Evolutionary conservation across 2,113 vertebrate genomes (phyloP), one percentile per base, ranked within the genome.

Genomic region (Pachycephala philippinensis): DNA sequence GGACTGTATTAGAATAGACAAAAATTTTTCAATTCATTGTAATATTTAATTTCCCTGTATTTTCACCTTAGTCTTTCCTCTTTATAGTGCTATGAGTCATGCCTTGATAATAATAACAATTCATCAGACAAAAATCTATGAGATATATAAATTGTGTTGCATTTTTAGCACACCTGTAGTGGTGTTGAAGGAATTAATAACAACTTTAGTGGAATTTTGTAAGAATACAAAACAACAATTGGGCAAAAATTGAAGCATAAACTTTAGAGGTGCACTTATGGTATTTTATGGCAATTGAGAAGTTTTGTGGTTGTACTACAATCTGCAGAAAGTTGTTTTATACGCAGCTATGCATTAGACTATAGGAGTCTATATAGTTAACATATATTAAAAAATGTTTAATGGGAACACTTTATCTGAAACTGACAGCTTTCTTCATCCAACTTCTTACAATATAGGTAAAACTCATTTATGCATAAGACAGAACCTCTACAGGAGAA

Each of bases 301-400:
- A 39, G 33, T 66, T 87, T 77, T 71, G 5, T 31, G 18, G 4
- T 37, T 37, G 9, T 37, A 11, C 22, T 68, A 13, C 28, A 53
- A n/a, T 53, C 27, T 17, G 14, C 6, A 76, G 24, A 85, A 91
- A 33, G 24, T 47, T 6, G 3, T 44, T 91, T 72, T 64, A 20
- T 39, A 52, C 0, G 0, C 10, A 35, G 28, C 12, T 61, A 14
- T 1, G 2, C 27, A 37, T 63, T 57, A 53, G 20, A 19, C 12
- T 74, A 24, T 45, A 33, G 7, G 6, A 87, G 10, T 59, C 17
- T 54, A 9, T 30, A 39, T 8, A 54, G 27, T 18, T 39, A 33
- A 22, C 3, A 40, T 18, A 59, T 31, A 49, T 39, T 20, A 28
- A 44, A 74, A 65, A 60, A 24, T 12, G 2, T 45, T 60, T 79